Evolutionary conservation across 2,797 vertebrate genomes (phyloP).

Genomic region (Pangasius mekongensis): DNA sequence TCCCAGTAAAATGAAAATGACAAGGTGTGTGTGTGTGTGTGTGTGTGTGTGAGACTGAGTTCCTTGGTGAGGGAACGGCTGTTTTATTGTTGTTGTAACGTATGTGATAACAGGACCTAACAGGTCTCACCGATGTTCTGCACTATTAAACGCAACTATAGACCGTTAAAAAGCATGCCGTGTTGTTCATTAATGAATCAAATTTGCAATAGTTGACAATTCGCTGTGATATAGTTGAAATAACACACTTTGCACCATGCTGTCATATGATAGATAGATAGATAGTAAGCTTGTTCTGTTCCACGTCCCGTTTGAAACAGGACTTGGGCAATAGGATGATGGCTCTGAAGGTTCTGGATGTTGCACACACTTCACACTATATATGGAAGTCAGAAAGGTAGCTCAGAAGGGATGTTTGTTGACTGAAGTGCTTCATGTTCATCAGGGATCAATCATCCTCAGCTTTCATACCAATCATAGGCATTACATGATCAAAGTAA

Average conservation of each 20-base stretch:
- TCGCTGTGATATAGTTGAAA: background rate
- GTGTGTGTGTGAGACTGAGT: too few species aligned
- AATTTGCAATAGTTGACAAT: background rate
- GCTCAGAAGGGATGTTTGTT: conserved; percentile 8
- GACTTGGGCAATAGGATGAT: background rate
- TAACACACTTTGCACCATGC: background rate
- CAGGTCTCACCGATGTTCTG: background rate
- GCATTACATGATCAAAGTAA: conserved; percentile 17
- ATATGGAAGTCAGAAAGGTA: conserved; percentile 6
- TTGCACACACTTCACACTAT: background rate
- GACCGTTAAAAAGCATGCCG: background rate
- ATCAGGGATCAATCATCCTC: conserved; percentile 15
- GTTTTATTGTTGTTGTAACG: too few species aligned
- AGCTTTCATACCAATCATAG: conserved; percentile 26
- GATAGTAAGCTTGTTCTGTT: background rate
- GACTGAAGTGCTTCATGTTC: conserved; percentile 17
- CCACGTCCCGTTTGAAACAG: background rate
- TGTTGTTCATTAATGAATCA: background rate
- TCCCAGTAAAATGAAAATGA: too few species aligned
- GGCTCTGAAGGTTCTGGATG: conserved; percentile 2
- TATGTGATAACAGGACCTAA: background rate
- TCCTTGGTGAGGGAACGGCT: too few species aligned
- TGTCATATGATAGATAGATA: too few species aligned
- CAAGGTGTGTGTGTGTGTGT: too few species aligned
- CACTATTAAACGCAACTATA: background rate